Percentiles rank a stretch among this genome's conserved stretches.
These are phyloP conservation scores for Setophaga kirtlandii DNA, from an alignment of 2,113 vertebrate species.

Conservation along the genomic window DNA sequence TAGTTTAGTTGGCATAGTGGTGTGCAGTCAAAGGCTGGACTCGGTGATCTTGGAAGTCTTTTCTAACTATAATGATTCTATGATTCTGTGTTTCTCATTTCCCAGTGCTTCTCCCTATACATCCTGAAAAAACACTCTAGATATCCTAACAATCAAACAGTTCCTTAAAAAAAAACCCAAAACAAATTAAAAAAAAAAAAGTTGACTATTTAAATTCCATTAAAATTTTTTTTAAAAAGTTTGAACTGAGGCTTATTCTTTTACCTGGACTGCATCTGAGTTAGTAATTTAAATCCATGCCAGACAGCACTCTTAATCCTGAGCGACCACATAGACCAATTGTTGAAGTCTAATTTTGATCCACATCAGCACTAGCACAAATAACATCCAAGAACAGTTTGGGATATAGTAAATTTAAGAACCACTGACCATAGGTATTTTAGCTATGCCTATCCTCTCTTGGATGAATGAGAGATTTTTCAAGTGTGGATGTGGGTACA, in stretches of 20 bases:
- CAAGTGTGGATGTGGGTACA: neutral
- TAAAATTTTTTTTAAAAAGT: neutral
- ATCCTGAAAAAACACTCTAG: neutral
- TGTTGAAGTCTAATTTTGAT: neutral
- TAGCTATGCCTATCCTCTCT: neutral
- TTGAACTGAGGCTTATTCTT: neutral
- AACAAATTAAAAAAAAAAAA: fast-evolving
- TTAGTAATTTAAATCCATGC: neutral
- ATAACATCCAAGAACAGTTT: neutral
- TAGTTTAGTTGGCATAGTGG: neutral
- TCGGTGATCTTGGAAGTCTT: neutral
- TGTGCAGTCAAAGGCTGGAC: neutral
- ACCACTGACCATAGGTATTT: neutral
- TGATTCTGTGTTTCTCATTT: neutral
- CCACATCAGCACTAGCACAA: neutral
- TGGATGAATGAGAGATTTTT: neutral
- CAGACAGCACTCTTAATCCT: neutral
- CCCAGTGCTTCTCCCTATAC: neutral
- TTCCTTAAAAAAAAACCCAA: fast-evolving
- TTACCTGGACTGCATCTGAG: neutral
- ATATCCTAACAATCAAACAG: neutral
- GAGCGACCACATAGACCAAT: neutral
- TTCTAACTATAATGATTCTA: neutral
- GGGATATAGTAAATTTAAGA: neutral
- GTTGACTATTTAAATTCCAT: neutral